Evolutionary conservation across 37 sponge, comb jelly and placozoan species (phyloP), one percentile per base, ranked within the genome.

Genomic region (Ephydatia muelleri): DNA sequence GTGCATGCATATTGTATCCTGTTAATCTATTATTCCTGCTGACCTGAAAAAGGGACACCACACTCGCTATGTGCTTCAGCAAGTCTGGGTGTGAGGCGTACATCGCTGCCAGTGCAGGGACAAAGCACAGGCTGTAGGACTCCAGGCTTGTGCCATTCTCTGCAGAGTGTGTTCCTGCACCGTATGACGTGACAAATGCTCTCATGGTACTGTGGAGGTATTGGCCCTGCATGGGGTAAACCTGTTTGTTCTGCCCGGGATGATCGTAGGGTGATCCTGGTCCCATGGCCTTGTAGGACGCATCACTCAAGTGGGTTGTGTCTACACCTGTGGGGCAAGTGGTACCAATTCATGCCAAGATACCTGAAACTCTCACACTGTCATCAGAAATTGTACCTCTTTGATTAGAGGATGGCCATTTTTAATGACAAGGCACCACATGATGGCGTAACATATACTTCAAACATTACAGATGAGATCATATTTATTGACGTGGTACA

Each of bases 231-330:
- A 84, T 67, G 0, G 90, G 90, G 36, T 73, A 84, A 38, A 48
- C 49, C 26, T 83, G 78, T 35, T 72, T 65, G 68, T 83, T 68
- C n/a, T 0, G 3, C 19, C 2, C 29, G 21, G 70, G 34, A 67
- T 64, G 68, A 27, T 84, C 90, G 38, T 89, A 89, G 21, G 76
- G 80, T 1, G 82, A 72, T 22, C 77, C 77, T n/a, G 87, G 84
- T 2, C 87, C 91, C 73, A 85, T 87, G 13, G 75, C 38, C 21
- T 65, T 33, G 57, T 84, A 47, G 12, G 76, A 30, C 21, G 28
- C 47, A 37, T 72, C 72, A 23, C 68, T 75, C 29, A 29, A 31
- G 43, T 83, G 66, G 0, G 83, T 67, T 30, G 78, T 48, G 76
- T 87, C 68, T 23, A 91, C 75, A 5, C 92, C 92, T 91, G n/a